Base-by-base conservation (phyloP, 2,113 vertebrate genomes). In the Paedocypris sp. region DNA sequence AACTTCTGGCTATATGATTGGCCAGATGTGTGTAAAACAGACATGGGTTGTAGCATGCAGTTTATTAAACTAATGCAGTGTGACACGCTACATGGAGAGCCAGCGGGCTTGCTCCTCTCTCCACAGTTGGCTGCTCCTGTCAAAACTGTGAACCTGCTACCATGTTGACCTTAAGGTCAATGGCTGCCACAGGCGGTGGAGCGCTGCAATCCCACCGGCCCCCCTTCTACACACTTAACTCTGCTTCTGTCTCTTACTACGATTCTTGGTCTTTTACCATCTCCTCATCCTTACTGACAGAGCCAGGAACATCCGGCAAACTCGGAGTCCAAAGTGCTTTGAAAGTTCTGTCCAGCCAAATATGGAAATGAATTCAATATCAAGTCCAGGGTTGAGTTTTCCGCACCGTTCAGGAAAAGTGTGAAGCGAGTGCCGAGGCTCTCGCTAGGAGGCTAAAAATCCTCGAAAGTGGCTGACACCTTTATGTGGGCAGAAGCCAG, bases 71-170 rank as follows among this genome's bases (percentile, higher is more conserved):
- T 81, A 83, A 83, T 59, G 18, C 68, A 76, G 76, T 70, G 48
- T 77, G 80, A 79, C 66, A 60, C 70, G 75, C 74, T 69, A 69
- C 74, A 73, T 41, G 48, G 66, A 72, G 66, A 0, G 64, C 76
- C 77, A 19, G 19, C 6, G 61, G 76, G 75, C 62, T 33, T 11
- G 48, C 69, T 76, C 67, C 61, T 71, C 72, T 77, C 66, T 68
- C 65, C 70, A 76, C 79, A 80, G 77, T 80, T 67, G 77, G 75
- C 75, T 77, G 69, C 74, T 68, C 69, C 79, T 73, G 77, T 83
- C 79, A 82, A 79, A 84, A 75, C 73, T 77, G 72, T 59, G 68
- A 80, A 80, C 80, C 79, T 80, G 81, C 79, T 74, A 76, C 79
- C 74, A 73, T 64, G 74, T 61, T 76, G 76, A 80, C 79, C 83